Percentiles rank a stretch among this genome's conserved stretches.
phyloP scores from a whole-genome alignment of 2,888 invertebrate species.

The Eustalomyia histrio region DNA sequence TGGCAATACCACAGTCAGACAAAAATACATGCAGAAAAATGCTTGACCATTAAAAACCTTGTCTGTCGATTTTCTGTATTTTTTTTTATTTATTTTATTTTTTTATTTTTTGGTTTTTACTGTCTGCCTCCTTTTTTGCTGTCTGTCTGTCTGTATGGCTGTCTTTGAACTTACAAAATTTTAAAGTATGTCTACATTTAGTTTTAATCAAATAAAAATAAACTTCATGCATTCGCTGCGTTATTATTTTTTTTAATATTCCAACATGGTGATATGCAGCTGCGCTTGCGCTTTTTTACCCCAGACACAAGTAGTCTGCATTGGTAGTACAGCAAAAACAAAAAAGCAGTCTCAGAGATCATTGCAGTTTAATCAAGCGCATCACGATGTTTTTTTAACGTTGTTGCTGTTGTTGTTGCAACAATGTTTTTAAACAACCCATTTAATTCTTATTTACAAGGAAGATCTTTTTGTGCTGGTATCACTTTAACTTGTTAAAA shows the following conservation, averaged over 20 bases:
- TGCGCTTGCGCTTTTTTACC: constrained; percentile 52
- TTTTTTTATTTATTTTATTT: not conserved
- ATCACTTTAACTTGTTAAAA: no score
- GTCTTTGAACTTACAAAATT: constrained; percentile 48
- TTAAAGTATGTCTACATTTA: constrained; percentile 60
- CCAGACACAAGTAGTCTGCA: constrained; percentile 12
- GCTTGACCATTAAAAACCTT: constrained; percentile 55
- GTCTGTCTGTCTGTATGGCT: constrained; percentile 7
- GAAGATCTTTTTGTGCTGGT: no score
- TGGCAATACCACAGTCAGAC: constrained; percentile 7
- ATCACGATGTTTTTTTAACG: constrained; percentile 45
- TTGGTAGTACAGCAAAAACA: not conserved
- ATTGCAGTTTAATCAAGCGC: constrained; percentile 62
- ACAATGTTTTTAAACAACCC: constrained; percentile 17
- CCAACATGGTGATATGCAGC: constrained; percentile 50
- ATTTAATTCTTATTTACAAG: not conserved
- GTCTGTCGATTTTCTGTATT: constrained; percentile 37
- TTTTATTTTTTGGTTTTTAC: constrained; percentile 12
- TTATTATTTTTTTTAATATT: constrained; percentile 1
- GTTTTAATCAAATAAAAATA: constrained; percentile 60
- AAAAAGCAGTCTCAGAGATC: constrained; percentile 29
- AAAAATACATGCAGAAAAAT: constrained; percentile 31
- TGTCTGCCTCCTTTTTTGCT: constrained; percentile 34
- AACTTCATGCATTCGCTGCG: constrained; percentile 27
- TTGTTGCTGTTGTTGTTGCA: constrained; percentile 16